A percentile compares a stretch with the other conserved stretches of the same genome.
Evolutionary conservation across 2,888 invertebrate genomes (phyloP).

Genomic region (Biston betularia): DNA sequence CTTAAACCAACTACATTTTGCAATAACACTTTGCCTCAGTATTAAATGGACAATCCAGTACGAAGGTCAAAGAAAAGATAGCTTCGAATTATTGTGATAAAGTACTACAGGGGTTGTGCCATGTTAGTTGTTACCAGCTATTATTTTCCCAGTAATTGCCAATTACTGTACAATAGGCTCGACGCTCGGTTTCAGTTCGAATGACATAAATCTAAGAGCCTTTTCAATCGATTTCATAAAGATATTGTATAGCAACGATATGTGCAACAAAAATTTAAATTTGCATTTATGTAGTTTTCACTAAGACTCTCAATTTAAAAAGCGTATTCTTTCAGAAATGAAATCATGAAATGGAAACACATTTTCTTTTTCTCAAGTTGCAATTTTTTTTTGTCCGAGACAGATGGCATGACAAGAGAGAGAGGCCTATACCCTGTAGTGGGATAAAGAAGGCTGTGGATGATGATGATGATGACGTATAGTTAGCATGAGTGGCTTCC

Average conservation of each 20-base stretch:
- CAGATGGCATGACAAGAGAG: no score
- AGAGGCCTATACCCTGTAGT: no score
- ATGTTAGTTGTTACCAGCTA: constrained; percentile 26
- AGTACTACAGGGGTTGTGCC: background rate
- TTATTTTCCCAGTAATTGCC: constrained; percentile 44
- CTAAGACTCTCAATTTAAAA: no score
- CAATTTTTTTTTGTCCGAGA: no score
- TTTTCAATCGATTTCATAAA: constrained; percentile 7
- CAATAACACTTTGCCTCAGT: background rate
- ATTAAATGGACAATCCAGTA: background rate
- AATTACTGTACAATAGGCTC: constrained; percentile 41
- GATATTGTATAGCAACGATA: background rate
- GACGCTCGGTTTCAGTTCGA: constrained; percentile 12
- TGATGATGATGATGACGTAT: no score
- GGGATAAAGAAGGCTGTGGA: no score
- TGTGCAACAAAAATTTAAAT: no score
- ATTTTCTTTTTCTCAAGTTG: no score
- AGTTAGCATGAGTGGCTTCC: no score
- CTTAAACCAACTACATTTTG: background rate
- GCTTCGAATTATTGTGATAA: background rate
- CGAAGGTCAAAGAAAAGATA: background rate
- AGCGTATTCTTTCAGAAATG: no score
- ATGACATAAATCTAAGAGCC: constrained; percentile 11
- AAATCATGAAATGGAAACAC: no score
- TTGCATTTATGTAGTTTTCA: no score